Evolutionary conservation across 2,888 invertebrate genomes (phyloP).

Genomic region (Hyposoter dolosus): DNA sequence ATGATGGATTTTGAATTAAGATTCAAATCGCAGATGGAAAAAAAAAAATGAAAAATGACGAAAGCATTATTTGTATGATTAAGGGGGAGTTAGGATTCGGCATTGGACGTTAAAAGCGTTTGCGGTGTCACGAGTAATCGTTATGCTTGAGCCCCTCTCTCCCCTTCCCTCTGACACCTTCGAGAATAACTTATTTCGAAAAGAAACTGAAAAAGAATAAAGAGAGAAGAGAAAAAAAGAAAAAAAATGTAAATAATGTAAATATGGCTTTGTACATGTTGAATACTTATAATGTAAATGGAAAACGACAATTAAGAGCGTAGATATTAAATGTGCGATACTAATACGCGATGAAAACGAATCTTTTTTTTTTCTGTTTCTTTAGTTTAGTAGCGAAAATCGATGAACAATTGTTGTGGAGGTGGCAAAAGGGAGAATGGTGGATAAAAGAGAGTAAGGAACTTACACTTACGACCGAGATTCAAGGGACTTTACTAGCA

Average conservation of each 20-base stretch:
- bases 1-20: slow-evolving; percentile 20
- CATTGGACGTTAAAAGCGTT: slow-evolving; percentile 46
- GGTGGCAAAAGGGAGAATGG: slow-evolving; percentile 36
- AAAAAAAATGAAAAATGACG: slow-evolving; percentile 13
- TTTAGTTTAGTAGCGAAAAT: slow-evolving; percentile 68
- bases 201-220: neutral
- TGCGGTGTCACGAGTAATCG: slow-evolving; percentile 68
- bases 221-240: neutral
- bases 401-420: slow-evolving; percentile 79
- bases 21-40: neutral
- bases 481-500: slow-evolving; percentile 32
- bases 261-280: slow-evolving; percentile 87
- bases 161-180: slow-evolving; percentile 51
- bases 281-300: slow-evolving; percentile 85
- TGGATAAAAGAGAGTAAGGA: slow-evolving; percentile 13
- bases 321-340: slow-evolving; percentile 73
- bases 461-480: slow-evolving; percentile 38
- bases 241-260: slow-evolving; percentile 85
- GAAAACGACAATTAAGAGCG: slow-evolving; percentile 68
- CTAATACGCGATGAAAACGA: slow-evolving; percentile 67
- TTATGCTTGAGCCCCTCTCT: slow-evolving; percentile 44
- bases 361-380: slow-evolving; percentile 56
- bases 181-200: slow-evolving; percentile 69
- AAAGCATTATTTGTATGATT: slow-evolving; percentile 13
- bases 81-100: slow-evolving; percentile 25